A percentile compares a stretch with the other conserved stretches of the same genome.
These are phyloP conservation scores for Amblyteles armatorius DNA, from an alignment of 2,888 invertebrate genomes.

Conservation along the genomic window DNA sequence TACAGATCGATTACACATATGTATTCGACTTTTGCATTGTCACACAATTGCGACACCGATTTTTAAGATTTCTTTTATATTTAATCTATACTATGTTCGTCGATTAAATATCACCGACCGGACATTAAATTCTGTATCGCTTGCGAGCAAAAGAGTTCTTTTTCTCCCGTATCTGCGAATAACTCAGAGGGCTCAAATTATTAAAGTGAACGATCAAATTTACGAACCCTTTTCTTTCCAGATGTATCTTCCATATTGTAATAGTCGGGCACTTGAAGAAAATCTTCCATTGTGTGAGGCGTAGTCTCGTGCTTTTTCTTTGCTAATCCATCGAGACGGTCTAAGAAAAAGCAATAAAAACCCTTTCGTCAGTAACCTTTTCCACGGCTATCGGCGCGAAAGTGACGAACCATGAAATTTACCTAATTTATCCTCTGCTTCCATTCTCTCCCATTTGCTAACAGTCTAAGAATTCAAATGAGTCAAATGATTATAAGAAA, in stretches of 20 bases:
- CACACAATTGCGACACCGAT: too few species aligned
- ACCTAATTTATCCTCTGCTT: constrained; percentile 83
- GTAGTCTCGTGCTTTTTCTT: constrained; percentile 89
- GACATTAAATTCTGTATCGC: background rate
- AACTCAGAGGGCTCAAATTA: background rate
- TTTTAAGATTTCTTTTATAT: too few species aligned
- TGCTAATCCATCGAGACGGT: constrained; percentile 96
- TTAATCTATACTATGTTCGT: too few species aligned
- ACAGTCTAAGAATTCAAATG: constrained; percentile 76
- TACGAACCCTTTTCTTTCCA: constrained; percentile 95
- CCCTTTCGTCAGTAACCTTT: background rate
- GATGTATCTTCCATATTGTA: constrained; percentile 87
- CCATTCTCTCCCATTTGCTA: constrained; percentile 83
- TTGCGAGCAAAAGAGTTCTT: background rate
- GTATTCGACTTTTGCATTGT: background rate
- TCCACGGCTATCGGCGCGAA: background rate
- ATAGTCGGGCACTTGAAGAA: constrained; percentile 93
- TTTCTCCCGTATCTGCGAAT: background rate
- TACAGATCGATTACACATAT: background rate
- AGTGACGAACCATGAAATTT: constrained; percentile 34
- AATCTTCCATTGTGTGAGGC: constrained; percentile 94
- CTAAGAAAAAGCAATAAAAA: constrained; percentile 85
- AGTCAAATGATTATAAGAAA: constrained; percentile 34
- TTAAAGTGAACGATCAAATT: constrained; percentile 25
- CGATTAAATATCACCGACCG: too few species aligned